Evolutionary conservation across 2,113 vertebrate species (phyloP), one percentile per base, ranked within the genome.

Genomic region (Struthidea cinerea): DNA sequence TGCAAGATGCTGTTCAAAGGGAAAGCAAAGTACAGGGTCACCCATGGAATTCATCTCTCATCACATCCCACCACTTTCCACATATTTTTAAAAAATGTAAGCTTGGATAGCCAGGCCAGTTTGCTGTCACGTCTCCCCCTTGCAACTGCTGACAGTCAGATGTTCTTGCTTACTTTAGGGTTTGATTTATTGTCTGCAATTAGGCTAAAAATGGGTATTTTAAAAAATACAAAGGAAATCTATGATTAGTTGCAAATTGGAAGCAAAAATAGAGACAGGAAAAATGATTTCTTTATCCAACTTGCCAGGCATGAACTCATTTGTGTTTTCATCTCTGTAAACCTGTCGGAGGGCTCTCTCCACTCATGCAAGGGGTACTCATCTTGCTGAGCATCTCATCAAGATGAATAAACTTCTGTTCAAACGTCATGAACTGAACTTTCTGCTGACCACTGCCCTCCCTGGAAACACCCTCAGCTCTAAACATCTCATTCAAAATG

Each of bases 171-270:
- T 93, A 95, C 63, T 93, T 95, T 68, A 70, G 26, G 11, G 52
- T 75, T 88, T 94, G 88, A 93, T 90, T 96, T 93, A 93, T 90
- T 64, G 64, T 64, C 71, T 81, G 73, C 56, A 92, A 60, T 93
- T 91, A 90, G 64, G 64, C 68, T 93, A 88, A 95, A 91, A 91
- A 77, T 33, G 30, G 42, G 11, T 90, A 61, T 67, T 84, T 91
- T 11, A 19, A 83, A 88, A 96, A 92, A 92, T 60, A 90, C 70
- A 92, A 93, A 84, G 53, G 65, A 76, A 93, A 95, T 85, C 60
- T 88, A 64, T 80, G 67, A 96, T 93, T 77, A 94, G 60, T 63
- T 83, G 64, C 67, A 67, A 93, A 90, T 26, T 88, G 56, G 69
- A 71, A 92, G 73, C 32, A 95, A 96, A 93, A 87, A 57, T 8